Conservation (phyloP, 1,140 invertebrate genomes). For the Hyles vespertilio region DNA sequence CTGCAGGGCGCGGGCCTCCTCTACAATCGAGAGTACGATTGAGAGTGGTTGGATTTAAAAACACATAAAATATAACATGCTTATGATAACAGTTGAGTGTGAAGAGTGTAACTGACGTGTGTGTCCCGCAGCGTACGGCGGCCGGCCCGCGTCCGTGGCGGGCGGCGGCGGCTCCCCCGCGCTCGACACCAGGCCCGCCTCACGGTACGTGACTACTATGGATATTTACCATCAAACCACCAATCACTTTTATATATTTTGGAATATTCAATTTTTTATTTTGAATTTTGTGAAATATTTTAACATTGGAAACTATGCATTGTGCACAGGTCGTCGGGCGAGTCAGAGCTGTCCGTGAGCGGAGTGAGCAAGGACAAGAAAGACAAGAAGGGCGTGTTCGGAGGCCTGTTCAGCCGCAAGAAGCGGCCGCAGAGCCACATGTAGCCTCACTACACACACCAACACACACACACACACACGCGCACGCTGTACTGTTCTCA, state of each 20-base stretch:
- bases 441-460: constrained; percentile 22
- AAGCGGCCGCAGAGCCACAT: constrained; percentile 69
- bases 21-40: too few species aligned
- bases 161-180: constrained; percentile 57
- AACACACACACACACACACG: too few species aligned
- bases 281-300: too few species aligned
- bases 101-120: too few species aligned
- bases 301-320: background rate
- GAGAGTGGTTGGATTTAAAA: too few species aligned
- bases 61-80: too few species aligned
- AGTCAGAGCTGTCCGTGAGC: constrained; percentile 63
- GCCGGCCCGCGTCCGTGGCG: constrained; percentile 52
- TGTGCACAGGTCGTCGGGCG: constrained; percentile 54
- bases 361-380: constrained; percentile 64
- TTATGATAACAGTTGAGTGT: too few species aligned
- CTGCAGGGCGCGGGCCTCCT: too few species aligned
- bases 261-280: too few species aligned
- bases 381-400: constrained; percentile 70
- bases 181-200: constrained; percentile 51
- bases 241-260: too few species aligned
- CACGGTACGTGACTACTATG: constrained; percentile 8
- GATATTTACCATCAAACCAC: too few species aligned
- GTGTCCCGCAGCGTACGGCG: constrained; percentile 44
- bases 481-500: too few species aligned
- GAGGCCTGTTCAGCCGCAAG: constrained; percentile 67